A percentile compares a stretch with the other conserved stretches of the same genome.
Conservation (phyloP, 2,113 vertebrate species). For the Varanus komodoensis region DNA sequence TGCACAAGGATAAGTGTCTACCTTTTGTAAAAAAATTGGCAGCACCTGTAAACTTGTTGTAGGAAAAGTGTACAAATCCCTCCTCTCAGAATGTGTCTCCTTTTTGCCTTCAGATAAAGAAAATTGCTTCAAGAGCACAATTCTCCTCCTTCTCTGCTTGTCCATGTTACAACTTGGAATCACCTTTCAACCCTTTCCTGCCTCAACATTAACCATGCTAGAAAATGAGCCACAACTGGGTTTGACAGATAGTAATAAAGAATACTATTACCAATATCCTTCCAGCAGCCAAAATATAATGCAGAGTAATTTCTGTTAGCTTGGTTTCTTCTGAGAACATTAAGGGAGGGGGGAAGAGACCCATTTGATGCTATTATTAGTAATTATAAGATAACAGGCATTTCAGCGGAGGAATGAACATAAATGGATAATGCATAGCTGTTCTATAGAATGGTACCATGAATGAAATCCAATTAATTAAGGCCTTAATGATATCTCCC, state of each 20-base stretch:
- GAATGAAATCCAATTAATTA: slow-evolving; percentile 39
- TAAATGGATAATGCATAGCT: accelerated
- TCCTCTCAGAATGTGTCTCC: not conserved
- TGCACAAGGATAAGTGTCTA: not conserved
- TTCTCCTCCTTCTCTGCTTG: not conserved
- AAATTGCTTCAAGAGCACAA: not conserved
- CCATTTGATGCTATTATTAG: not conserved
- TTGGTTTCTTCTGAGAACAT: slow-evolving; percentile 35
- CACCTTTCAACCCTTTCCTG: accelerated
- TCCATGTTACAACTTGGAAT: accelerated
- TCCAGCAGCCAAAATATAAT: slow-evolving; percentile 53
- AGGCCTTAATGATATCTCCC: slow-evolving; percentile 27
- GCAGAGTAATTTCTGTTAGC: slow-evolving; percentile 22
- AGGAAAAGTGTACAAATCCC: not conserved
- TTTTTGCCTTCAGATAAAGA: not conserved
- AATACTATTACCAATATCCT: not conserved
- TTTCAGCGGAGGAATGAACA: not conserved
- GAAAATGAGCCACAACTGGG: accelerated
- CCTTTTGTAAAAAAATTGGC: not conserved
- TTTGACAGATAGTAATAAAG: accelerated
- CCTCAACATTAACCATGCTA: not conserved
- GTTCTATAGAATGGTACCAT: slow-evolving; percentile 9
- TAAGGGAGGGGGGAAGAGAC: slow-evolving; percentile 8
- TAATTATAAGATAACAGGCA: not conserved
- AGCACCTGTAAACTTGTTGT: not conserved